Evolutionary conservation across 2,888 invertebrate species (phyloP).

Genomic region (Volucella zonaria): DNA sequence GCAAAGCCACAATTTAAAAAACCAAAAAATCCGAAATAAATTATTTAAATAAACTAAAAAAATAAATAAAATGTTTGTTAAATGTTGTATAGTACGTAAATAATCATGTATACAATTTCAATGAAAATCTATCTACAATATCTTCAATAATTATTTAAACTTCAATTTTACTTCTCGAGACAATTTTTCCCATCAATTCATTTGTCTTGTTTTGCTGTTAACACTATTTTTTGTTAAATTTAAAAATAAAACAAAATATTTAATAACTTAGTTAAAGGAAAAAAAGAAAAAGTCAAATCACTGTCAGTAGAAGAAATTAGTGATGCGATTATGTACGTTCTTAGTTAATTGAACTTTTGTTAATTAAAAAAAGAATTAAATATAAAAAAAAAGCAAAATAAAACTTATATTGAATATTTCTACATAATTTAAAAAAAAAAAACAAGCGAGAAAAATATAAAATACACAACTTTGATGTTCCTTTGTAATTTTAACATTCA

Average conservation of each 20-base stretch:
- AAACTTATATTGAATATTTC: background rate
- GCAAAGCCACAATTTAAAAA: background rate
- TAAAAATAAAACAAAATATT: conserved; percentile 2
- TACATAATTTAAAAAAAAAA: conserved; percentile 7
- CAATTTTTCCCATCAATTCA: background rate
- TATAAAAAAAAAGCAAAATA: conserved; percentile 11
- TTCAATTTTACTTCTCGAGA: too few relatives aligned
- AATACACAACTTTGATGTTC: conserved; percentile 58
- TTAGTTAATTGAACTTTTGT: conserved; percentile 12
- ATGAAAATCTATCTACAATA: conserved; percentile 14
- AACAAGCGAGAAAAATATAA: background rate
- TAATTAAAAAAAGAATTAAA: conserved; percentile 17
- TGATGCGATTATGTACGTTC: conserved; percentile 11
- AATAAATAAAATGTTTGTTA: conserved; percentile 66
- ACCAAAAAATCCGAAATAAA: conserved; percentile 13
- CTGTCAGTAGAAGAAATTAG: background rate
- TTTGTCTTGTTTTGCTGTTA: conserved; percentile 17
- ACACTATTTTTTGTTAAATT: background rate
- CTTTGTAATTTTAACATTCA: conserved; percentile 66
- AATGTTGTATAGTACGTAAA: conserved; percentile 69
- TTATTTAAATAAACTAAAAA: conserved; percentile 14
- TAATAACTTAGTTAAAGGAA: conserved; percentile 9
- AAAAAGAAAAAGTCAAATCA: background rate
- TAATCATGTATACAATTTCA: conserved; percentile 43
- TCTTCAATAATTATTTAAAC: background rate